A percentile compares a stretch with the other conserved stretches of the same genome.
phyloP scores from a whole-genome alignment of 2,888 invertebrate species.

The Dexiosoma caninum region DNA sequence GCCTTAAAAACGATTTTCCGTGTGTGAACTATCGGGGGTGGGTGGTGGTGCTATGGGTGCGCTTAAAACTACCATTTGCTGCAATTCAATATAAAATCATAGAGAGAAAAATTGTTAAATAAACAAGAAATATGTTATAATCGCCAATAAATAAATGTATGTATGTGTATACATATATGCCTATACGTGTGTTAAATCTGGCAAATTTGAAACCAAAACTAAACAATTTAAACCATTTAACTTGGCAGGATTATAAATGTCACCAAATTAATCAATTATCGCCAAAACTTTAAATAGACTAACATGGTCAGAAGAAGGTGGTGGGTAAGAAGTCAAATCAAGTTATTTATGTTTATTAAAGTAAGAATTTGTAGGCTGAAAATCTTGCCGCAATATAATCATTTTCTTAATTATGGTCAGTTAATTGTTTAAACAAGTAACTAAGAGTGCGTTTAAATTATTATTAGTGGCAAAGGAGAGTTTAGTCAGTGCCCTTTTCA shows the following conservation, averaged over 20 bases:
- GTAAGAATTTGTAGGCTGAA: not conserved
- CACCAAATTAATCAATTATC: slow-evolving; percentile 59
- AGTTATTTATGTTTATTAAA: slow-evolving; percentile 1
- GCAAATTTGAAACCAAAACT: slow-evolving; percentile 41
- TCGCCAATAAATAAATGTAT: not conserved
- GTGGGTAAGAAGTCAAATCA: slow-evolving; percentile 26
- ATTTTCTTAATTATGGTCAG: not conserved
- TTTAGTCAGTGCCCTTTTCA: not conserved
- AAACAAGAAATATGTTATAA: not conserved
- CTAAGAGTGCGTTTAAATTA: slow-evolving; percentile 11
- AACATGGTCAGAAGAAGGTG: not conserved
- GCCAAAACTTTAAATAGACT: not conserved
- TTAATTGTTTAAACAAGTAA: not conserved
- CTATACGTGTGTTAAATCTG: not conserved
- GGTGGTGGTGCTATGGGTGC: slow-evolving; percentile 17
- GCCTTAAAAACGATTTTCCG: not conserved
- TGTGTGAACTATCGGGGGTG: slow-evolving; percentile 23
- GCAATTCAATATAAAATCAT: slow-evolving; percentile 12
- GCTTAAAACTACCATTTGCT: slow-evolving; percentile 20
- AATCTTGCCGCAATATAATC: not conserved
- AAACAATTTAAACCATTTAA: slow-evolving; percentile 49
- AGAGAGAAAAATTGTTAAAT: slow-evolving; percentile 1
- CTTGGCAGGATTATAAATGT: slow-evolving; percentile 55
- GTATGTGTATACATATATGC: not conserved
- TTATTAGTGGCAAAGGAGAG: no score